Percentiles rank a stretch among this genome's conserved stretches.
phyloP scores from a whole-genome alignment of 2,888 invertebrate species.

The Aethes cnicana region DNA sequence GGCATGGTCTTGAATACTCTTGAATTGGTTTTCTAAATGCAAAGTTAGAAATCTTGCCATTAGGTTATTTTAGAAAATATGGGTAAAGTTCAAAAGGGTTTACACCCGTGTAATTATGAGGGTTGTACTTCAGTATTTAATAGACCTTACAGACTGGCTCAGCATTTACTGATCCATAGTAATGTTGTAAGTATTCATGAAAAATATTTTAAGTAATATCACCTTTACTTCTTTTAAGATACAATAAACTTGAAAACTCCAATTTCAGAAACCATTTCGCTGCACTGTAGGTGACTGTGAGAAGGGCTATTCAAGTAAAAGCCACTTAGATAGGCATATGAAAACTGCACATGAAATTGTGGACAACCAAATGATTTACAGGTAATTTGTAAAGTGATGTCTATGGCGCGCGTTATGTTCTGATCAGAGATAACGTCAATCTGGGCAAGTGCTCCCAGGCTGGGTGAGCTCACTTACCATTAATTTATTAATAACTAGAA shows the following conservation, averaged over 20 bases:
- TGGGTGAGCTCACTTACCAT: too few species aligned
- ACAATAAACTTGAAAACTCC: not conserved
- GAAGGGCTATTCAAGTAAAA: slow-evolving; percentile 83
- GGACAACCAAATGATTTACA: slow-evolving; percentile 53
- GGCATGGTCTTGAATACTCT: too few species aligned
- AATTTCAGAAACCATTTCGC: slow-evolving; percentile 80
- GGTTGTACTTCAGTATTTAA: slow-evolving; percentile 76
- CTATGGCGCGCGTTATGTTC: too few species aligned
- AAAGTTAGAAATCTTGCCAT: too few species aligned
- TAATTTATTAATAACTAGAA: too few species aligned
- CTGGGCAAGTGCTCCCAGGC: too few species aligned
- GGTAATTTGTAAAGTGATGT: slow-evolving; percentile 42
- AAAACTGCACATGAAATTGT: slow-evolving; percentile 67
- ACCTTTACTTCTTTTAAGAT: not conserved
- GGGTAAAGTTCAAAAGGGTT: slow-evolving; percentile 41
- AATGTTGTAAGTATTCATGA: slow-evolving; percentile 77
- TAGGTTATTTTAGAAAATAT: slow-evolving; percentile 1
- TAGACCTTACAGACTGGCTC: slow-evolving; percentile 78
- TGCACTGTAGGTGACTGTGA: slow-evolving; percentile 82
- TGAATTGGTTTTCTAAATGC: too few species aligned
- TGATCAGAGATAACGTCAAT: too few species aligned
- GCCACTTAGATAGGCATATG: slow-evolving; percentile 84
- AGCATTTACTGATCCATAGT: slow-evolving; percentile 80
- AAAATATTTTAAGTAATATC: not conserved
- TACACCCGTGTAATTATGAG: slow-evolving; percentile 63